Evolutionary conservation across 2,888 invertebrate genomes (phyloP).

Genomic region (Cancer borealis): DNA sequence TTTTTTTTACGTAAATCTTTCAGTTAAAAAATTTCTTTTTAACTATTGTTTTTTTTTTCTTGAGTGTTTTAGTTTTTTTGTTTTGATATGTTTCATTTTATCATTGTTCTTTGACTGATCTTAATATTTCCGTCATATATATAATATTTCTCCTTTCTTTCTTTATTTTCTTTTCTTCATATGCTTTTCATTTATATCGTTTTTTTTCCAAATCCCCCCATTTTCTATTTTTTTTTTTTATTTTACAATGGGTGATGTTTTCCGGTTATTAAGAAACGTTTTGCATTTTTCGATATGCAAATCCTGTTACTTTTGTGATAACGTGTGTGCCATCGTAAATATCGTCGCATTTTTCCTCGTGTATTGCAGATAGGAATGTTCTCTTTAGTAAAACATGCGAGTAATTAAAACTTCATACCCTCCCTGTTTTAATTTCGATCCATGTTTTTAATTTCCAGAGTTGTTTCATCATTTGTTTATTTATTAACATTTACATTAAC

Average conservation of each 20-base stretch:
- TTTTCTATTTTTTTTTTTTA: neutral
- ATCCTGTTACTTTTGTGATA: conserved; percentile 37
- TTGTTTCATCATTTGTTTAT: neutral
- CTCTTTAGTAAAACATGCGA: conserved; percentile 23
- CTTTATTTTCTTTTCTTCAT: neutral
- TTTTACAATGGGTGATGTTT: neutral
- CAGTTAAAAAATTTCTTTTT: neutral
- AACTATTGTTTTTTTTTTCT: neutral
- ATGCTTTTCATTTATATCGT: neutral
- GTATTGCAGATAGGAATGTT: conserved; percentile 30
- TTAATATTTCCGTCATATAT: neutral
- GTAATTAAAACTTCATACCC: neutral
- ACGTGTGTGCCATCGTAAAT: conserved; percentile 1
- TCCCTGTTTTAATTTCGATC: conserved; percentile 33
- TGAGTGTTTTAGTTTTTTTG: neutral
- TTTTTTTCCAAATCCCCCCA: neutral
- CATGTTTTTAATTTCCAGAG: neutral
- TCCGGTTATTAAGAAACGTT: conserved; percentile 24
- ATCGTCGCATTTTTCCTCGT: neutral
- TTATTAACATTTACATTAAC: too few relatives aligned
- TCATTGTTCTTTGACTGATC: neutral
- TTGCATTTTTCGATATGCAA: conserved; percentile 40
- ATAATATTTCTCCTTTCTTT: neutral
- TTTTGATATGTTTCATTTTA: neutral
- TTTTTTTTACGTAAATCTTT: neutral